These are phyloP conservation scores for Acanthopagrus latus DNA, from an alignment of 2,797 vertebrate species.

Conservation along the genomic window DNA sequence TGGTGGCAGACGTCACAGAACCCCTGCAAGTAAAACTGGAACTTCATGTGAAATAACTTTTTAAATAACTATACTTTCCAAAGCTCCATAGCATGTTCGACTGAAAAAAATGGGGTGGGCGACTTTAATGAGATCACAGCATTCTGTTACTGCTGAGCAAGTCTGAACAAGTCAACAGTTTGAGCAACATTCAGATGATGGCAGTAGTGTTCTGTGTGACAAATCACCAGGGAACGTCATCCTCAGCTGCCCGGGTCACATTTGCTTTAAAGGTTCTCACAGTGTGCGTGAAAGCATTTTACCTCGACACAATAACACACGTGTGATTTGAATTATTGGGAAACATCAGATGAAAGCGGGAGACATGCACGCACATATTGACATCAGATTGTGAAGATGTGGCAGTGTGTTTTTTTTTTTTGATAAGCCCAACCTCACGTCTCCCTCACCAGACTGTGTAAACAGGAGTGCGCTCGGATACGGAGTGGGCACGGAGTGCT, in stretches of 20 bases:
- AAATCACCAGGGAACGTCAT: neutral
- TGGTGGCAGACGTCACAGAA: too few species aligned
- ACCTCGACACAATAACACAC: neutral
- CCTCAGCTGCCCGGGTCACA: neutral
- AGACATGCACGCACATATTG: neutral
- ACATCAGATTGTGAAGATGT: neutral
- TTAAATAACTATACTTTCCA: neutral
- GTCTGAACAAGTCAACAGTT: neutral
- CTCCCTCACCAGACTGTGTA: neutral
- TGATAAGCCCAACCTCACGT: neutral
- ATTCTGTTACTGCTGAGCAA: neutral
- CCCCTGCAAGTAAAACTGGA: too few species aligned
- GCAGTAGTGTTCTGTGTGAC: constrained; percentile 60
- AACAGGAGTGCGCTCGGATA: neutral
- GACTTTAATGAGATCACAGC: neutral
- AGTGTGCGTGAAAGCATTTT: neutral
- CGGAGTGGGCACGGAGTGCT: neutral
- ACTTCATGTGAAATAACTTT: neutral
- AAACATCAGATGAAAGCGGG: neutral
- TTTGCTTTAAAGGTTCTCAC: neutral
- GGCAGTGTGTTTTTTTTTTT: neutral
- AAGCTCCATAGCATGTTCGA: neutral
- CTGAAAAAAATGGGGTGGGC: neutral
- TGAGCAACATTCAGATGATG: constrained; percentile 64
- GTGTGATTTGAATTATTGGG: neutral